A percentile compares a stretch with the other conserved stretches of the same genome.
Evolutionary conservation across 2,797 vertebrate genomes (phyloP).

Genomic region (Peromyscus aztecus): DNA sequence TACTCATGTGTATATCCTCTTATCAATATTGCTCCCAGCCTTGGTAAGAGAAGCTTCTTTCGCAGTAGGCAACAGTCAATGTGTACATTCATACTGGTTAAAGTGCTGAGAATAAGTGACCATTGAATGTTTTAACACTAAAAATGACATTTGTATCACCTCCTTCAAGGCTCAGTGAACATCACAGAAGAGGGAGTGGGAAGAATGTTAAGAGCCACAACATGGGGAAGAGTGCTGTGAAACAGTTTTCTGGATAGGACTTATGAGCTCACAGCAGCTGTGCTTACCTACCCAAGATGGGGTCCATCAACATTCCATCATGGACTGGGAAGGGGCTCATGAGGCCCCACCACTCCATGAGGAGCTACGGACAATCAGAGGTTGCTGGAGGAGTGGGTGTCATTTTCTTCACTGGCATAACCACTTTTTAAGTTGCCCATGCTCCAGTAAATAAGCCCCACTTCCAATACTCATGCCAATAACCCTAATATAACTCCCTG

Average conservation of each 20-base stretch:
- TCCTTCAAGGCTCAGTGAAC: neutral
- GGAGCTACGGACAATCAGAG: neutral
- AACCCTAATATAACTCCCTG: neutral
- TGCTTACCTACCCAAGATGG: neutral
- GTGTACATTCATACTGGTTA: neutral
- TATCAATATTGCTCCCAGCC: neutral
- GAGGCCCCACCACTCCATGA: neutral
- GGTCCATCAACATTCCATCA: neutral
- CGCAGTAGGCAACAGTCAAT: neutral
- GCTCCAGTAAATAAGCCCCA: neutral
- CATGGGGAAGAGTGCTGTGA: neutral
- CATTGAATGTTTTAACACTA: neutral
- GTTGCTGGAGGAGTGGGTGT: neutral
- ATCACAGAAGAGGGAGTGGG: neutral
- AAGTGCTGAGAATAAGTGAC: neutral
- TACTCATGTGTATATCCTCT: neutral
- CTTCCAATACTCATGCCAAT: neutral
- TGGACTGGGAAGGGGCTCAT: neutral
- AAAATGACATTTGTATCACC: neutral
- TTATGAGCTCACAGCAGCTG: neutral
- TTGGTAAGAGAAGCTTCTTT: neutral
- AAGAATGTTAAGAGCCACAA: neutral
- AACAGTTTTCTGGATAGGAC: neutral
- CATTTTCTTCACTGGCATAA: neutral
- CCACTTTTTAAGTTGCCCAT: neutral